Base-by-base conservation (phyloP, 2,113 vertebrate genomes). In the Salminus brasiliensis region DNA sequence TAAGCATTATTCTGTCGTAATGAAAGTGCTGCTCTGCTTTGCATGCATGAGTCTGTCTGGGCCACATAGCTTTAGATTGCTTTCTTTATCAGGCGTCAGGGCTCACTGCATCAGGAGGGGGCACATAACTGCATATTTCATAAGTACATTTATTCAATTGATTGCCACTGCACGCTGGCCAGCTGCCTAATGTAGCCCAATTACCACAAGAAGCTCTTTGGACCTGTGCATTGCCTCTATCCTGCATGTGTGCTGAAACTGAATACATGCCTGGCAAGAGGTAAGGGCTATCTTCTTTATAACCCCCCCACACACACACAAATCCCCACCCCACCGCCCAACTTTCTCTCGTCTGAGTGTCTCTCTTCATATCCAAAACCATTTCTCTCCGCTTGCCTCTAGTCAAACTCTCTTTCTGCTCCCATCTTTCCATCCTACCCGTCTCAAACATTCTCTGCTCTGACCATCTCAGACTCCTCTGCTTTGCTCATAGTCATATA, bases 71-170 rank as follows among this genome's bases (percentile, higher is more conserved):
- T 60, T 78, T 74, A 80, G 75, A 81, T 80, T 72, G 62, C 62
- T 83, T 77, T 80, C 74, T 82, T 78, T 57, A 68, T 76, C 74
- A 67, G 70, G 23, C 59, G 59, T 84, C 52, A 57, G 70, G 57
- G 47, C 45, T 80, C 30, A 27, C 81, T 78, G 68, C 78, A 75
- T 77, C 68, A 65, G 57, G 47, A 47, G 55, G 80, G 72, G 68
- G 36, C 52, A 52, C 66, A 45, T 75, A 72, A 79, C 81, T 81
- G 78, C 81, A 88, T 91, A 86, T 86, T 88, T 85, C 85, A 87
- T 85, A 85, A 74, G 85, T 84, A 82, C 78, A 88, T 86, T 81
- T 85, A 76, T 87, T 85, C 77, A 81, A 86, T 87, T 80, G 84
- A 85, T 86, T 89, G 83, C 69, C 49, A 52, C 41, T 39, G 25